Percentiles rank a stretch among this genome's conserved stretches.
Conservation (phyloP, 1,140 invertebrate genomes). For the Zaprionus lachaisei region DNA sequence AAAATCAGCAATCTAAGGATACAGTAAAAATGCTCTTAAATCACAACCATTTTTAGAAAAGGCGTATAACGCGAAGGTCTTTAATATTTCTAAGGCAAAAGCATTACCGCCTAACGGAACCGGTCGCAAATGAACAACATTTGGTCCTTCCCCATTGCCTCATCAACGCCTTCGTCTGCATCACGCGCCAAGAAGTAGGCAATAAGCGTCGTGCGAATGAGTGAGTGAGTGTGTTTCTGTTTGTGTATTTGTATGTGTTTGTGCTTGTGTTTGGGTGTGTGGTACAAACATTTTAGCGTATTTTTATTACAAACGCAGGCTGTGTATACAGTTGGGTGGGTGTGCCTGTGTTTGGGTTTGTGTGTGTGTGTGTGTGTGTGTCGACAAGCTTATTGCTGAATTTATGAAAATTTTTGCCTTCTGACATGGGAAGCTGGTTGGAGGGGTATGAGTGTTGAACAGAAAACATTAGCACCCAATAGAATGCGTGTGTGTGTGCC, state of each 20-base stretch:
- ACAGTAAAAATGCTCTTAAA: too few species aligned
- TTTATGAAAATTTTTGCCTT: constrained; percentile 75
- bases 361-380: constrained; percentile 44
- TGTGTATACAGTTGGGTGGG: constrained; percentile 15
- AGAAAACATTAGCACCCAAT: constrained; percentile 81
- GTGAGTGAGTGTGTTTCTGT: neutral
- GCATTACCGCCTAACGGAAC: constrained; percentile 62
- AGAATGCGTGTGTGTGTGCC: constrained; percentile 62
- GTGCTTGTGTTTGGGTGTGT: constrained; percentile 23
- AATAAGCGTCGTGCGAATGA: constrained; percentile 66
- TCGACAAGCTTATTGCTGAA: constrained; percentile 77
- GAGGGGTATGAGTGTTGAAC: constrained; percentile 12
- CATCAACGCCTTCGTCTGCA: constrained; percentile 20
- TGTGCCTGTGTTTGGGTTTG: neutral
- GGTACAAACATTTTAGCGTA: constrained; percentile 81
- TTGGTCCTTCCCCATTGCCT: constrained; percentile 4
- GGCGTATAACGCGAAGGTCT: constrained; percentile 8
- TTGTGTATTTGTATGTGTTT: neutral
- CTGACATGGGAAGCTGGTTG: constrained; percentile 43
- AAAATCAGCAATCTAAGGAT: too few species aligned
- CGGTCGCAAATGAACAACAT: constrained; percentile 62
- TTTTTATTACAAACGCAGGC: constrained; percentile 74
- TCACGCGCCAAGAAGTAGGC: constrained; percentile 69
- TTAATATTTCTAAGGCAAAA: constrained; percentile 52
- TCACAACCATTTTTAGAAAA: neutral